Percentiles rank a stretch among this genome's conserved stretches.
These are phyloP conservation scores for Odontamblyopus lacepedii DNA, from an alignment of 2,797 vertebrate genomes.

Conservation along the genomic window DNA sequence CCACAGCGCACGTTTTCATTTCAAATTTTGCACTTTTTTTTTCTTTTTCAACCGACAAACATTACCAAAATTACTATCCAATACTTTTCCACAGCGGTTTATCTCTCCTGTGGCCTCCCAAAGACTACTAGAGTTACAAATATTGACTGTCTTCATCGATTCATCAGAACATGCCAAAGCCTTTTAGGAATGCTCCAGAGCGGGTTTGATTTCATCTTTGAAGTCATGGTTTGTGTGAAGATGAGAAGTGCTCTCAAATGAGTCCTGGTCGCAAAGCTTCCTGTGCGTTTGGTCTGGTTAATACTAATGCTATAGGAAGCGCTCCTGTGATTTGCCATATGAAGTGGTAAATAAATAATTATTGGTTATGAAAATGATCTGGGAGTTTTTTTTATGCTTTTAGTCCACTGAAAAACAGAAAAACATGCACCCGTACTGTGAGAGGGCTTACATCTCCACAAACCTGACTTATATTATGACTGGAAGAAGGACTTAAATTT, in stretches of 20 bases:
- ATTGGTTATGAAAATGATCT: no score
- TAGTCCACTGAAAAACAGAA: no score
- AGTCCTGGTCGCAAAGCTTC: conserved; percentile 21
- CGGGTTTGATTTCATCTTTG: conserved; percentile 53
- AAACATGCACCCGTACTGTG: no score
- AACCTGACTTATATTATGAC: no score
- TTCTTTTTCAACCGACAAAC: neutral
- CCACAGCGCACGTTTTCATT: conserved; percentile 15
- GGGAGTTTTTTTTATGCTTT: no score
- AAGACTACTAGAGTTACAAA: conserved; percentile 44
- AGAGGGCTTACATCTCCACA: no score
- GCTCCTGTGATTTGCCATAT: no score
- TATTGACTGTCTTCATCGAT: conserved; percentile 62
- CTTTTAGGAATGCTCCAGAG: conserved; percentile 62
- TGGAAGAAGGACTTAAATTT: no score
- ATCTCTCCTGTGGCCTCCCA: conserved; percentile 22
- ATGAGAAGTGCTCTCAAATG: conserved; percentile 36
- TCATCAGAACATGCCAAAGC: conserved; percentile 51
- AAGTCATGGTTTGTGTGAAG: conserved; percentile 46
- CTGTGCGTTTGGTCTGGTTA: conserved; percentile 10
- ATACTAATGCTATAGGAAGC: no score
- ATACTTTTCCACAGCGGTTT: conserved; percentile 31
- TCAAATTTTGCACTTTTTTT: conserved; percentile 13
- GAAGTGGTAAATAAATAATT: no score
- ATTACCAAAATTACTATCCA: conserved; percentile 24